phyloP scores from a whole-genome alignment of 2,888 invertebrate genomes.

The Troglohyphantes excavatus region DNA sequence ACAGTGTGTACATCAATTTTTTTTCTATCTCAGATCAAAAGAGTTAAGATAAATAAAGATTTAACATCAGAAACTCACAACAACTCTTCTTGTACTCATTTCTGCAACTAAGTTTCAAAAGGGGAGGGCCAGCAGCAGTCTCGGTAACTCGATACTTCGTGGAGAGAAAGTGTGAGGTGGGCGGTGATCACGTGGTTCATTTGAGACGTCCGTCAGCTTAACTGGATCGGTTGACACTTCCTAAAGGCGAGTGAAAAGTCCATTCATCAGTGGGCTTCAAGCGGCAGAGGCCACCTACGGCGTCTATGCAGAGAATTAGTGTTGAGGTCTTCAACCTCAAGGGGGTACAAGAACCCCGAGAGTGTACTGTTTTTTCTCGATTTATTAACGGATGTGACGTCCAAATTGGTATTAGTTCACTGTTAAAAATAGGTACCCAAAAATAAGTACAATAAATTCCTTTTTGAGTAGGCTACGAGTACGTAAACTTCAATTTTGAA shows the following conservation, averaged over 20 bases:
- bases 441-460: too few relatives aligned
- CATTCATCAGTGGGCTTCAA: slow-evolving; percentile 11
- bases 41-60: too few relatives aligned
- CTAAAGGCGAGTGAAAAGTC: neutral
- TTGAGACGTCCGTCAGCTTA: slow-evolving; percentile 60
- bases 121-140: neutral
- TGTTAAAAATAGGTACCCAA: too few relatives aligned
- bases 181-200: slow-evolving; percentile 54
- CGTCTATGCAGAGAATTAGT: neutral
- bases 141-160: neutral
- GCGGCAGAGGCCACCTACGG: slow-evolving; percentile 19
- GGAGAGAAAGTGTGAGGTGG: neutral
- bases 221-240: slow-evolving; percentile 42
- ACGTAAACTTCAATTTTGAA: too few relatives aligned
- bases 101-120: too few relatives aligned
- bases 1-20: too few relatives aligned
- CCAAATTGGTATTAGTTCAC: too few relatives aligned
- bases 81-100: too few relatives aligned
- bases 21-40: too few relatives aligned
- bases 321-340: neutral
- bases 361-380: neutral
- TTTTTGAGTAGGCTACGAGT: too few relatives aligned
- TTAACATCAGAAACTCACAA: too few relatives aligned
- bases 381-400: too few relatives aligned
- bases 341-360: neutral